Conservation (phyloP, 2,888 invertebrate species). For the Epinotia nisella region DNA sequence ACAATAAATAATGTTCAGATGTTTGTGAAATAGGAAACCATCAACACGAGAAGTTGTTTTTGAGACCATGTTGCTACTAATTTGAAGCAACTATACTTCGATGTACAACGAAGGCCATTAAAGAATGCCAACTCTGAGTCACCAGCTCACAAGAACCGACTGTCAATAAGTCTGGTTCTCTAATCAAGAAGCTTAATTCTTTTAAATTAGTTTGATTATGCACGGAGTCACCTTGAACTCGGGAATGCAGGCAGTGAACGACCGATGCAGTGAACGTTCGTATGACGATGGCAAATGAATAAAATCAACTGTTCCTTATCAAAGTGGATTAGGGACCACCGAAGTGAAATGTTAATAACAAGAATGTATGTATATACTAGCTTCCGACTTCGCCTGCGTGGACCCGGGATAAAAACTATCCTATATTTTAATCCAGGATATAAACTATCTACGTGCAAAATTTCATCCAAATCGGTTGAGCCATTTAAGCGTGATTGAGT, state of each 20-base stretch:
- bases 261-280: slow-evolving; percentile 64
- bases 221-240: slow-evolving; percentile 65
- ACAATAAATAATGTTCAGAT: too few relatives aligned
- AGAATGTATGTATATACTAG: background rate
- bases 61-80: too few relatives aligned
- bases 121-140: slow-evolving; percentile 10
- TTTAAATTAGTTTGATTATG: slow-evolving; percentile 60
- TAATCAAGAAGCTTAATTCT: slow-evolving; percentile 45
- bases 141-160: slow-evolving; percentile 25
- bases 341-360: background rate
- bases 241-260: slow-evolving; percentile 68
- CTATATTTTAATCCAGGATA: too few relatives aligned
- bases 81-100: background rate
- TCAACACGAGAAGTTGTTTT: too few relatives aligned
- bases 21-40: too few relatives aligned
- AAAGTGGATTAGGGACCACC: slow-evolving; percentile 23
- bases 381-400: too few relatives aligned
- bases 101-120: slow-evolving; percentile 39
- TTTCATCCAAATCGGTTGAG: too few relatives aligned
- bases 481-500: too few relatives aligned
- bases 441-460: too few relatives aligned
- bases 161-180: slow-evolving; percentile 39
- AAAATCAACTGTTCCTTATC: slow-evolving; percentile 40
- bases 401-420: too few relatives aligned
- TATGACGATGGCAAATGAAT: slow-evolving; percentile 39